phyloP scores from a whole-genome alignment of 1,140 invertebrate genomes.

The Arctopsyche grandis region DNA sequence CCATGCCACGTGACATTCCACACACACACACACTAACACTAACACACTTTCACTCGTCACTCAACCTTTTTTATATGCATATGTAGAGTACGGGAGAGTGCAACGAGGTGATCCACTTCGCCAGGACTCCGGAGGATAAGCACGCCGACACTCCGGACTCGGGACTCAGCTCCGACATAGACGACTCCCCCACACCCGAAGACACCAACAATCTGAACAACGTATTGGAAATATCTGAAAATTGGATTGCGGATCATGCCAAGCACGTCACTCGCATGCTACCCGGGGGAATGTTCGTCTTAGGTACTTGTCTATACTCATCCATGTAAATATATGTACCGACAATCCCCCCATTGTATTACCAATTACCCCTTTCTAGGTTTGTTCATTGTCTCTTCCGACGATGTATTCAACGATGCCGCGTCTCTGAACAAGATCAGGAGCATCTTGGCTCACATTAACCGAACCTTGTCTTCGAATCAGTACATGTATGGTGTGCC shows the following conservation, averaged over 20 bases:
- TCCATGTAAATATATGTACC: background rate
- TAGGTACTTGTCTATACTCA: too few relatives aligned
- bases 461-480: constrained; percentile 67
- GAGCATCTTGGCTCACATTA: constrained; percentile 67
- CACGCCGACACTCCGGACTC: background rate
- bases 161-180: background rate
- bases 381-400: constrained; percentile 68
- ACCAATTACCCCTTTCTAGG: constrained; percentile 71
- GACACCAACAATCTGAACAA: background rate
- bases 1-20: background rate
- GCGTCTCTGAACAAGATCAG: constrained; percentile 67
- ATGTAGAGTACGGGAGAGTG: background rate
- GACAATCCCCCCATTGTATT: too few relatives aligned
- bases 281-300: constrained; percentile 81
- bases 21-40: background rate
- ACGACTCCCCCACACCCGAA: background rate
- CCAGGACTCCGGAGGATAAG: constrained; percentile 27
- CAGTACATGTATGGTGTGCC: constrained; percentile 70
- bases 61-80: background rate
- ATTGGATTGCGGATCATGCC: constrained; percentile 76
- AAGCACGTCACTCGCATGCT: constrained; percentile 82
- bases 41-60: background rate
- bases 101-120: constrained; percentile 32
- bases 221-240: constrained; percentile 63
- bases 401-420: constrained; percentile 70